Base-by-base conservation (phyloP, 1,140 invertebrate genomes). In the Artemia franciscana region DNA sequence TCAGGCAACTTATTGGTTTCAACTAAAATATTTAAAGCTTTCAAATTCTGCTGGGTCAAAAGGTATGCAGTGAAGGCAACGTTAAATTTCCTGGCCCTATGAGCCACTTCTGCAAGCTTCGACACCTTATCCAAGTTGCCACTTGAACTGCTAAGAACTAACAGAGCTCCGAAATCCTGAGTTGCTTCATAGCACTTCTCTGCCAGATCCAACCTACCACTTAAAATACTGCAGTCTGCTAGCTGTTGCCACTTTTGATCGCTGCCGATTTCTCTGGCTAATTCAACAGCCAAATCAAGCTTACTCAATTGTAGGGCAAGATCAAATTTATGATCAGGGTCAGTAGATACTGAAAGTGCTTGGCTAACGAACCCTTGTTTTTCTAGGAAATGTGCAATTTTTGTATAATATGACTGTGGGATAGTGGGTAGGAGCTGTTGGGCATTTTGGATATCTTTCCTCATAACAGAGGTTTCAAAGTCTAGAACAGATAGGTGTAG, bases 381-480 rank as follows among this genome's bases (percentile, higher is more conserved):
- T 71, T 98, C 94, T 4, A 98, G 75, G 75, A 99, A 99, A 71
- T 98, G 93, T 0, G 95, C 96, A 3, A 89, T 89, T 67, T 93
- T 88, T 73, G 98, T 98, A n/a, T n/a, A n/a, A n/a, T n/a, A n/a
- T n/a, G n/a, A n/a, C n/a, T n/a, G n/a, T n/a, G n/a, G n/a, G n/a
- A n/a, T n/a, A n/a, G n/a, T n/a, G n/a, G n/a, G n/a, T n/a, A n/a
- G n/a, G n/a, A n/a, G n/a, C n/a, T n/a, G n/a, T n/a, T n/a, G n/a
- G n/a, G 73, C 99, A 95, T 66, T n/a, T n/a, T n/a, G n/a, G n/a
- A n/a, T n/a, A n/a, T n/a, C n/a, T n/a, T 85, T 80, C 66, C 94
- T 77, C 94, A 99, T 98, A 1, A 99, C 94, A 18, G 94, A 95
- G 15, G 94, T 98, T 77, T 99, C 95, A 72, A 99, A 99, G 73